Base-by-base conservation (phyloP, 2,113 vertebrate genomes). In the Scophthalmus maximus region DNA sequence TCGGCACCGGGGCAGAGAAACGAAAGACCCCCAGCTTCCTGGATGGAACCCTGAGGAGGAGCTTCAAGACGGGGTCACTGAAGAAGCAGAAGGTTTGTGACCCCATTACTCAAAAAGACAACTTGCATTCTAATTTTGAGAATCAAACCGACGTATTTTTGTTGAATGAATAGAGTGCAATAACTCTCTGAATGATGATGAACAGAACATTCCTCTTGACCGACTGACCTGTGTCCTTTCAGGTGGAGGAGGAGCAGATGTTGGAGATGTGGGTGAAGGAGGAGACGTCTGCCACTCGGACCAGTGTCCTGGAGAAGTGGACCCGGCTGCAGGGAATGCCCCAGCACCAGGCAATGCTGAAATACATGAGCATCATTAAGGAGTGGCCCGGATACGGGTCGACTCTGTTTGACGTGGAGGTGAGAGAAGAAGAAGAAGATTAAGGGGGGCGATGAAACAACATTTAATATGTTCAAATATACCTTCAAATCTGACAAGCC, bases 251-350 rank as follows among this genome's bases (percentile, higher is more conserved):
- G 81, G 96, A 96, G 79, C 95, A 97, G 87, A 96, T 96, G 96
- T 90, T 96, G 80, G 96, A 97, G 93, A 97, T 97, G 96, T 97
- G 96, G 94, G 94, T 97, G 38, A 97, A 96, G 79, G 96, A 97
- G 86, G 96, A 97, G 91, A 95, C 96, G 10, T 97, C 95, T 1
- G 95, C 96, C n/a, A 95, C 95, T 0, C 93, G 96, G 38, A 93
- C 95, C 62, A 96, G 95, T 23, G 91, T 97, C 18, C 83, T 95
- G 15, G 96, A 97, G 88, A 97, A 97, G 81, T 97, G 96, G 96
- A 93, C 91, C 58, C 94, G 95, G 38, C 90, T 97, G 56, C 95
- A 96, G 60, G 95, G 95, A 9, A 91, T 96, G 75, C 94, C 94
- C 12, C 96, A 97, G 84, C 95, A 96, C 81, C 96, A 97, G 84